Evolutionary conservation across 2,113 vertebrate species (phyloP).

Genomic region (Parus major): DNA sequence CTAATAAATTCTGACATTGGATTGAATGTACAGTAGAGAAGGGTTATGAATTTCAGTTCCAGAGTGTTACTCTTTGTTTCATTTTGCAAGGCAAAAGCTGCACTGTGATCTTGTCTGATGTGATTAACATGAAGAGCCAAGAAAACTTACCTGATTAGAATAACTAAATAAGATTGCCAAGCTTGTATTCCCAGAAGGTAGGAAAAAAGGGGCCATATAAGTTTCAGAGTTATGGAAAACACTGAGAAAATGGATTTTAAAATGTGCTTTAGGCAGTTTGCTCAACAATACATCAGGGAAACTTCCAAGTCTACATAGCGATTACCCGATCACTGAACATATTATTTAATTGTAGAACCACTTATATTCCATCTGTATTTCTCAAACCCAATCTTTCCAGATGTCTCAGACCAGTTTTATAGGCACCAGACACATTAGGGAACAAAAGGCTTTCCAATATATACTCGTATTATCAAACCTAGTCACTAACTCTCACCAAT

Average conservation of each 20-base stretch:
- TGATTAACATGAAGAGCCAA: slow-evolving; percentile 67
- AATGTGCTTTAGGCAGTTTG: slow-evolving; percentile 74
- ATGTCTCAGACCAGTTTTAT: slow-evolving; percentile 75
- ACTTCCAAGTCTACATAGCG: slow-evolving; percentile 69
- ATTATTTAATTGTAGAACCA: slow-evolving; percentile 71
- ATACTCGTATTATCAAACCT: slow-evolving; percentile 58
- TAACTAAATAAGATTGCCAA: slow-evolving; percentile 64
- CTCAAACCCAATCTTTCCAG: slow-evolving; percentile 73
- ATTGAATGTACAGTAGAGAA: neutral
- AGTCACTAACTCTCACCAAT: slow-evolving; percentile 58
- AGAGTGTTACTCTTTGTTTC: slow-evolving; percentile 53
- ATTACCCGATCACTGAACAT: slow-evolving; percentile 67
- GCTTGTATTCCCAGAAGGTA: slow-evolving; percentile 64
- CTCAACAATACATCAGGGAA: slow-evolving; percentile 73
- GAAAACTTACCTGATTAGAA: slow-evolving; percentile 75
- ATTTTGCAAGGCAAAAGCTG: slow-evolving; percentile 51
- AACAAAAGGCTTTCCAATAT: slow-evolving; percentile 67
- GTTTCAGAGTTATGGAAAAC: slow-evolving; percentile 71
- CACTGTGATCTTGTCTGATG: slow-evolving; percentile 59
- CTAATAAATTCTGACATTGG: slow-evolving; percentile 24
- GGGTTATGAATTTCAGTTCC: slow-evolving; percentile 50
- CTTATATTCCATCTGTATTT: slow-evolving; percentile 76
- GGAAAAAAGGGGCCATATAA: slow-evolving; percentile 57
- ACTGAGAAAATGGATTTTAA: slow-evolving; percentile 71
- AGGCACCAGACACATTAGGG: slow-evolving; percentile 68